Evolutionary conservation across 2,113 vertebrate genomes (phyloP).

Genomic region (Pluvialis apricaria): DNA sequence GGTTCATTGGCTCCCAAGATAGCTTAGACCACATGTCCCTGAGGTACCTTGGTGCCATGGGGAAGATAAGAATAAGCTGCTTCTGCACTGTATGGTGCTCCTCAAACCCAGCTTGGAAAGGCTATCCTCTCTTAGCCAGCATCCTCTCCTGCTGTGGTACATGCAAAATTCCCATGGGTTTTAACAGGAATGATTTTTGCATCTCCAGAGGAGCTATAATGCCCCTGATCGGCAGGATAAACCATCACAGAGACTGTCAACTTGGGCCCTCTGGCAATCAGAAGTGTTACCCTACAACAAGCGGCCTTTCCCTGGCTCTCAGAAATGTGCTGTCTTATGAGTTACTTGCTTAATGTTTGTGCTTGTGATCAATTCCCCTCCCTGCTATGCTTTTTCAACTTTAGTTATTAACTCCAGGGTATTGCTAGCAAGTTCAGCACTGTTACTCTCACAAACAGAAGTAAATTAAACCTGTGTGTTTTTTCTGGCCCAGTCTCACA

Average conservation of each 20-base stretch:
- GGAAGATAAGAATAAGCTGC: not conserved
- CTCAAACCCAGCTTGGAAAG: slow-evolving; percentile 10
- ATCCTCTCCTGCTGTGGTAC: not conserved
- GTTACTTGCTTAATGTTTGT: not conserved
- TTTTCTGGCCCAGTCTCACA: not conserved
- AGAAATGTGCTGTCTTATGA: not conserved
- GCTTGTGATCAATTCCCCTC: not conserved
- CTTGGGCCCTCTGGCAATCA: not conserved
- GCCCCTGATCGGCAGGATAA: not conserved
- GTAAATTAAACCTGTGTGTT: slow-evolving; percentile 12
- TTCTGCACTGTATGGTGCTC: not conserved
- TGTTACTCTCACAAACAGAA: not conserved
- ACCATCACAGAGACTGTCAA: not conserved
- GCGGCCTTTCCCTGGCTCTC: not conserved
- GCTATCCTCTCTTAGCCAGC: not conserved
- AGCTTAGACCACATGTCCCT: not conserved
- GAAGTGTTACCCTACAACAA: not conserved
- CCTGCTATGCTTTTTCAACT: not conserved
- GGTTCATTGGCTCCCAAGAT: not conserved
- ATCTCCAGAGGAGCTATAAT: not conserved
- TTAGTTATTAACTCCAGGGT: not conserved
- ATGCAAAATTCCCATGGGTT: not conserved
- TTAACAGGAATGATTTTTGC: not conserved
- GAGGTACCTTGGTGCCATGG: not conserved
- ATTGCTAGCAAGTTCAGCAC: not conserved